Evolutionary conservation across 2,797 vertebrate genomes (phyloP).

Genomic region (Muraenolepis orangiensis): DNA sequence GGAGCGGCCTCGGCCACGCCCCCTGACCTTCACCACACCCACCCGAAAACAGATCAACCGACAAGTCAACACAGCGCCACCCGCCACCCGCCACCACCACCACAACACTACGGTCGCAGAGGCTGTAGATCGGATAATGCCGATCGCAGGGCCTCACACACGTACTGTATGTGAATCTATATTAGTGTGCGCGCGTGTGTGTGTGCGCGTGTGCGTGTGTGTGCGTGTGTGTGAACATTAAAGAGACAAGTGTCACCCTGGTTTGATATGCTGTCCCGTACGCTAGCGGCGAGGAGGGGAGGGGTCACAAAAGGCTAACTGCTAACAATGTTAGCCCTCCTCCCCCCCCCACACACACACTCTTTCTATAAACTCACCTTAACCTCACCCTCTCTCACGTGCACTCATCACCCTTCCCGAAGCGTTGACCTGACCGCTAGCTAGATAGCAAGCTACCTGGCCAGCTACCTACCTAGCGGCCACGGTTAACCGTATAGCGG

Average conservation of each 20-base stretch:
- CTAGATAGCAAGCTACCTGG: slow-evolving; percentile 71
- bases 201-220: slow-evolving; percentile 11
- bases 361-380: slow-evolving; percentile 12
- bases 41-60: background rate
- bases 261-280: slow-evolving; percentile 77
- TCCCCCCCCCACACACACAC: slow-evolving; percentile 18
- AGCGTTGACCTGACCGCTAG: slow-evolving; percentile 28
- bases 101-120: slow-evolving; percentile 36
- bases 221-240: slow-evolving; percentile 43
- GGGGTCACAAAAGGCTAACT: slow-evolving; percentile 76
- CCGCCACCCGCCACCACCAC: slow-evolving; percentile 15
- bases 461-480: slow-evolving; percentile 78
- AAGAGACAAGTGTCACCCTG: slow-evolving; percentile 56
- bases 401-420: slow-evolving; percentile 13
- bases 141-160: slow-evolving; percentile 22
- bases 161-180: slow-evolving; percentile 23
- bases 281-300: slow-evolving; percentile 70
- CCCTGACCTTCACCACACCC: slow-evolving; percentile 27
- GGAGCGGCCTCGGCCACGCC: slow-evolving; percentile 19
- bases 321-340: slow-evolving; percentile 23
- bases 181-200: slow-evolving; percentile 23
- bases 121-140: slow-evolving; percentile 51
- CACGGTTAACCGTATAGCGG: slow-evolving; percentile 35
- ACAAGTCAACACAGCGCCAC: slow-evolving; percentile 17
- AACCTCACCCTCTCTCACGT: slow-evolving; percentile 5